Evolutionary conservation across 2,888 invertebrate species (phyloP), one percentile per base, ranked within the genome.

Genomic region (Thera obeliscata): DNA sequence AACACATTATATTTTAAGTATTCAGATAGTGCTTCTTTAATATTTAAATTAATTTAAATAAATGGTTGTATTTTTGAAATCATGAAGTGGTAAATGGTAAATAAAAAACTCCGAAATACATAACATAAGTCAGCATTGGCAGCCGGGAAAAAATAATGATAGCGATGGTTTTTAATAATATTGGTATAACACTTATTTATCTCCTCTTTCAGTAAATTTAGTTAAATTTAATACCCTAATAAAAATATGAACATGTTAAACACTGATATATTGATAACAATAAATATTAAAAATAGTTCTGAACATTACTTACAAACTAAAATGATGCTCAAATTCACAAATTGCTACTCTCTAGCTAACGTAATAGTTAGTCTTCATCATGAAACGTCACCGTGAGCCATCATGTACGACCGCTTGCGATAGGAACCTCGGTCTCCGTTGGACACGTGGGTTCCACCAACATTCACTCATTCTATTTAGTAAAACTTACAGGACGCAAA

Each of bases 1-100:
- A 68, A 58, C 70, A 58, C 9, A 46, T 9, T 9, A 9, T 68
- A 72, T 72, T 66, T 72, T 71, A 67, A 62, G 66, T 76, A 73
- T 75, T 76, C 81, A 79, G 77, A 80, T 80, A 82, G 80, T 80
- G 78, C 79, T 82, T 77, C 70, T 56, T 59, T 55, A 49, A 33
- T 46, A 56, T 56, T 35, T 54, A 58, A 33, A 52, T 33, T 52
- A 52, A 33, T 55, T 69, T 61, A 46, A 60, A 35, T 69, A 41
- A 70, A 70, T 12, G 66, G 66, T 66, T 70, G 64, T 70, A 56
- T 67, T 64, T 33, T 64, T 49, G 49, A 62, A 64, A 52, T 55
- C 63, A 57, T 12, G 50, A 43, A 43, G 50, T 22, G 41, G 49
- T 43, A 2, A 35, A n/a, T 36, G 12, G 2, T 59, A 50, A 36